Evolutionary conservation across 1,140 invertebrate genomes (phyloP).

Genomic region (Neuroterus valhalla): DNA sequence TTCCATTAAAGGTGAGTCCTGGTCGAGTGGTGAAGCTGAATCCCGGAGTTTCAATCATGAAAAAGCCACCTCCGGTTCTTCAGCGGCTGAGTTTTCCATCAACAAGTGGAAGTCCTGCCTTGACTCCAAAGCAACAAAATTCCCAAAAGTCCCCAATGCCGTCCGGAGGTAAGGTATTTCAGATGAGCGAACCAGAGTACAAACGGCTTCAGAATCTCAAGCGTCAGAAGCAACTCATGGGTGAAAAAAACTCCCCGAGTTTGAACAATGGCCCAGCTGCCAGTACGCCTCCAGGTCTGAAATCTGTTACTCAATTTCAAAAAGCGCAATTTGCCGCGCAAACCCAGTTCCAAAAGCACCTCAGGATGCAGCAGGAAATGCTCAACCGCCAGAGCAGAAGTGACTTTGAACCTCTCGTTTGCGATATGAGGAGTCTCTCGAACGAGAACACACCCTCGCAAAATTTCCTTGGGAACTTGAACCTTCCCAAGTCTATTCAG

Average conservation of each 20-base stretch:
- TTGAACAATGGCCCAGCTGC: conserved; percentile 32
- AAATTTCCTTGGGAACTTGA: conserved; percentile 69
- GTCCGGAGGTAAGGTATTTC: conserved; percentile 67
- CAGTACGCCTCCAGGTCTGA: conserved; percentile 7
- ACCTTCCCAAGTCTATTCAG: conserved; percentile 73
- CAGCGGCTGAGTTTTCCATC: conserved; percentile 60
- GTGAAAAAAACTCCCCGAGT: conserved; percentile 34
- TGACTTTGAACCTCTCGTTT: conserved; percentile 73
- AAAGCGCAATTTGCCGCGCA: conserved; percentile 63
- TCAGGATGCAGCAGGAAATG: conserved; percentile 73
- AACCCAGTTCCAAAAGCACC: conserved; percentile 69
- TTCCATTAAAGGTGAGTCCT: neutral
- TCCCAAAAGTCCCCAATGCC: conserved; percentile 30
- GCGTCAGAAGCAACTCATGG: conserved; percentile 68
- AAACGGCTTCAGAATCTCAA: conserved; percentile 66
- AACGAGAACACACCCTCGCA: conserved; percentile 71
- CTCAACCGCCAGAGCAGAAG: conserved; percentile 68
- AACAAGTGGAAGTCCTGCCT: conserved; percentile 32
- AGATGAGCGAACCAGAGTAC: conserved; percentile 66
- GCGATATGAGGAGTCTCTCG: conserved; percentile 67
- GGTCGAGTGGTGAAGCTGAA: conserved; percentile 60
- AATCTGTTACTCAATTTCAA: conserved; percentile 55
- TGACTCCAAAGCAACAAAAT: conserved; percentile 18
- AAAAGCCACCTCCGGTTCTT: conserved; percentile 70
- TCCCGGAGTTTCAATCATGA: conserved; percentile 70